Evolutionary conservation across 2,113 vertebrate genomes (phyloP).

Genomic region (Maccullochella peelii): DNA sequence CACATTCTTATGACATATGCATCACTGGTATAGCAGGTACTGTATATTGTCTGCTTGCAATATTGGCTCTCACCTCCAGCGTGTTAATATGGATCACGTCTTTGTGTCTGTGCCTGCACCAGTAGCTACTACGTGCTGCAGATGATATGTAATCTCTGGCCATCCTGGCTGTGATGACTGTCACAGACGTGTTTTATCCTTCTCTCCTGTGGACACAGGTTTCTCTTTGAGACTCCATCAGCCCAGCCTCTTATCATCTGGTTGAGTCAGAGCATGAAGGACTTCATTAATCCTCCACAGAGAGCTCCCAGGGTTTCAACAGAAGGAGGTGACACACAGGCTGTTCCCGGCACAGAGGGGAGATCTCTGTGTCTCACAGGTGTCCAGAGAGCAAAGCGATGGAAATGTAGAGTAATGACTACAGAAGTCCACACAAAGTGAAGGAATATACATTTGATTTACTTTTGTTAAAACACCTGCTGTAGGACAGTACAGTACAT

Average conservation of each 20-base stretch:
- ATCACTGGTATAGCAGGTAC: not conserved
- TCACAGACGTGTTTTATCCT: constrained; percentile 36
- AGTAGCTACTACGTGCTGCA: constrained; percentile 4
- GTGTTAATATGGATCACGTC: not conserved
- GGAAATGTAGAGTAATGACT: constrained; percentile 23
- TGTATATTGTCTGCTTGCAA: not conserved
- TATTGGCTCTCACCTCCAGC: not conserved
- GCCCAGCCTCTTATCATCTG: constrained; percentile 55
- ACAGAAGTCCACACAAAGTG: not conserved
- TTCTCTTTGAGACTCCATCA: constrained; percentile 52
- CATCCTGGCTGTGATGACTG: constrained; percentile 30
- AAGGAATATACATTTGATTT: constrained; percentile 9
- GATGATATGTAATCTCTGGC: constrained; percentile 39
- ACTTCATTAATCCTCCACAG: constrained; percentile 56
- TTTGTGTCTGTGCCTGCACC: constrained; percentile 14
- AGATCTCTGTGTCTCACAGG: constrained; percentile 3
- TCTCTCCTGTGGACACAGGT: constrained; percentile 16
- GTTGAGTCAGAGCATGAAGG: constrained; percentile 54
- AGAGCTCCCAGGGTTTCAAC: constrained; percentile 53
- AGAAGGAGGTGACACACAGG: constrained; percentile 43
- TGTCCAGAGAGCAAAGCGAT: constrained; percentile 26
- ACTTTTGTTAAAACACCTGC: not conserved
- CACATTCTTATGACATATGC: not conserved
- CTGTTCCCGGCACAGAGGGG: constrained; percentile 5
- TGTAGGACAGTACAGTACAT: not conserved